Evolutionary conservation across 2,797 vertebrate genomes (phyloP), one percentile per base, ranked within the genome.

Genomic region (Poecilia picta): DNA sequence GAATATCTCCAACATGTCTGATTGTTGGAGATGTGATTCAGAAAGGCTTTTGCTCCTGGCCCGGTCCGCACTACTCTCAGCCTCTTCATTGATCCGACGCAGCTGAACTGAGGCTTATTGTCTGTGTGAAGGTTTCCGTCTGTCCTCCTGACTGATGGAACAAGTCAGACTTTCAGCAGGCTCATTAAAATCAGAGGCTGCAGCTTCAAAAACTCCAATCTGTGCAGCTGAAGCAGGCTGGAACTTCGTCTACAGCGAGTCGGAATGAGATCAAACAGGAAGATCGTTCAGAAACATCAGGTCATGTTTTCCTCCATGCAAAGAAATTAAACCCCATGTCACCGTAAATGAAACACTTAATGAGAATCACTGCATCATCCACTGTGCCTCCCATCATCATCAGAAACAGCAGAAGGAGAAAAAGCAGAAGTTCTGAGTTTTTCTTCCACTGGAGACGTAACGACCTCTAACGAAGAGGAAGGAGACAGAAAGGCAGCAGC

Each of bases 321-420:
- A 5, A 47, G 46, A 81, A 89, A n/a, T 81, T 39, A 72, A 77
- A 78, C 33, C 66, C 74, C 74, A 77, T 71, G 90, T 86, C 78
- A 83, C 75, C 75, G 51, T 2, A 20, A 77, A 76, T 72, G 80
- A 84, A 87, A 82, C 8, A 8, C 79, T 75, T 72, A 76, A 81
- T 80, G 13, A 0, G 41, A 83, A 39, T 76, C 6, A 62, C 72
- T 80, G 71, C 47, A 74, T 81, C 71, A 74, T 83, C 62, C 39
- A 2, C 28, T 55, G 70, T 49, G 31, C 20, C 77, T 18, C 15
- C 62, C 43, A n/a, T 2, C 11, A 23, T 31, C 70, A 80, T 71
- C 75, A 82, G 72, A 39, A 68, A 47, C 23, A 2, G 45, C 72
- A 78, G 78, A 73, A 11, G 45, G 64, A 46, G 39, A 59, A 41